Evolutionary conservation across 23 tunicate species (phyloP).

Genomic region (Phallusia fumigata): DNA sequence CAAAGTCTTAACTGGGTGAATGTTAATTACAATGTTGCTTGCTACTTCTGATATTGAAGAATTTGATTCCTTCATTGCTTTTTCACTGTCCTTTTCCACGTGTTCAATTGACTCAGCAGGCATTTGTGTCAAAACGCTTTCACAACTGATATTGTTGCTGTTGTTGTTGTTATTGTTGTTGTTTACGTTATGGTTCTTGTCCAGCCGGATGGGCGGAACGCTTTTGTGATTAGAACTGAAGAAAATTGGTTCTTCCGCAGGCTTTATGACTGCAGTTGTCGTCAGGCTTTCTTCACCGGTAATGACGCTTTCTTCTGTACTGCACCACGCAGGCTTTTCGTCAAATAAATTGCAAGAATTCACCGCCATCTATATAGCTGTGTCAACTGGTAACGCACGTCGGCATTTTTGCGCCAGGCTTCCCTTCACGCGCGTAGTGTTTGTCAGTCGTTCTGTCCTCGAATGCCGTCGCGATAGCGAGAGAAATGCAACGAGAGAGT

Average conservation of each 20-base stretch:
- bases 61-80: not conserved
- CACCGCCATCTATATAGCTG: conserved; percentile 80
- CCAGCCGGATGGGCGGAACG: conserved; percentile 18
- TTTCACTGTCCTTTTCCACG: not conserved
- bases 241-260: conserved; percentile 26
- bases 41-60: not conserved
- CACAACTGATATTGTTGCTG: not conserved
- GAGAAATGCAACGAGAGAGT: not conserved
- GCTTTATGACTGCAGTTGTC: conserved; percentile 44
- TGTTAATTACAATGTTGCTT: not conserved
- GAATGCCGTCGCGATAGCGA: not conserved
- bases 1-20: too few relatives aligned
- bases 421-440: not conserved
- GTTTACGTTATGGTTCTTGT: conserved; percentile 10
- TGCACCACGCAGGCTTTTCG: conserved; percentile 63
- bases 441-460: not conserved
- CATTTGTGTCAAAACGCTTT: not conserved
- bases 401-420: conserved; percentile 4
- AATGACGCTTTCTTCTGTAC: conserved; percentile 27
- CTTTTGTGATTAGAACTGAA: conserved; percentile 31
- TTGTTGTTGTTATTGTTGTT: conserved; percentile 16
- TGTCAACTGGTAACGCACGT: conserved; percentile 30
- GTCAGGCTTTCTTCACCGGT: conserved; percentile 21
- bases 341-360: conserved; percentile 61
- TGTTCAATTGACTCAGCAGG: not conserved